Evolutionary conservation across 2,113 vertebrate species (phyloP).

Genomic region (Misgurnus mizolepis): DNA sequence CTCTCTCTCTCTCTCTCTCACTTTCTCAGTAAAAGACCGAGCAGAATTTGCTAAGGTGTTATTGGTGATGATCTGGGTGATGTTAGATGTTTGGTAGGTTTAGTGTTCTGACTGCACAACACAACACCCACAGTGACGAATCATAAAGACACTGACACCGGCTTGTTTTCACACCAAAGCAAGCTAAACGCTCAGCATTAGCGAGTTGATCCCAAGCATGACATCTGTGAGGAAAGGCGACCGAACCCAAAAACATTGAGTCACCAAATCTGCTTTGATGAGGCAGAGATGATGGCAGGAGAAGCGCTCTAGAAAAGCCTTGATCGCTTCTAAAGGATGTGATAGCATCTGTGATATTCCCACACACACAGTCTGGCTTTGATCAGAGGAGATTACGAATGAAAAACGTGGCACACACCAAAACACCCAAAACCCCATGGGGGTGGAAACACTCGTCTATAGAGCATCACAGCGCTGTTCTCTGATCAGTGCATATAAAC

Average conservation of each 20-base stretch:
- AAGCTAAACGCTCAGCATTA: not conserved
- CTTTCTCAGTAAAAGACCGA: not conserved
- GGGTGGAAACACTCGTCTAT: not conserved
- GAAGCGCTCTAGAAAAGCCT: constrained; percentile 2
- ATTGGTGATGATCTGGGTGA: too few species aligned
- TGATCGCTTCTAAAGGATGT: not conserved
- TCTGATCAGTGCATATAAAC: not conserved
- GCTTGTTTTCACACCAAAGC: not conserved
- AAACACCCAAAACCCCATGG: not conserved
- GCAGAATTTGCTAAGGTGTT: too few species aligned
- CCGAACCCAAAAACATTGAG: constrained; percentile 35
- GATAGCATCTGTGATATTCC: not conserved
- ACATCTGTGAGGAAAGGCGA: not conserved
- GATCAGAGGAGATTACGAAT: constrained; percentile 15
- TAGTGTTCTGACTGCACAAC: not conserved
- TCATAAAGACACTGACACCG: not conserved
- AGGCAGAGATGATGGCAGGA: constrained; percentile 16
- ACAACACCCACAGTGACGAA: not conserved
- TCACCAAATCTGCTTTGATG: constrained; percentile 33
- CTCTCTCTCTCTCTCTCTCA: not conserved
- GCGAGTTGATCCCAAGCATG: constrained; percentile 14
- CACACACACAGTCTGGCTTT: not conserved
- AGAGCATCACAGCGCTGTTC: not conserved
- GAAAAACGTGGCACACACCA: not conserved
- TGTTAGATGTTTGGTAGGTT: not conserved